A percentile compares a stretch with the other conserved stretches of the same genome.
phyloP scores from a whole-genome alignment of 2,888 invertebrate genomes.

The Caradrina kadenii region DNA sequence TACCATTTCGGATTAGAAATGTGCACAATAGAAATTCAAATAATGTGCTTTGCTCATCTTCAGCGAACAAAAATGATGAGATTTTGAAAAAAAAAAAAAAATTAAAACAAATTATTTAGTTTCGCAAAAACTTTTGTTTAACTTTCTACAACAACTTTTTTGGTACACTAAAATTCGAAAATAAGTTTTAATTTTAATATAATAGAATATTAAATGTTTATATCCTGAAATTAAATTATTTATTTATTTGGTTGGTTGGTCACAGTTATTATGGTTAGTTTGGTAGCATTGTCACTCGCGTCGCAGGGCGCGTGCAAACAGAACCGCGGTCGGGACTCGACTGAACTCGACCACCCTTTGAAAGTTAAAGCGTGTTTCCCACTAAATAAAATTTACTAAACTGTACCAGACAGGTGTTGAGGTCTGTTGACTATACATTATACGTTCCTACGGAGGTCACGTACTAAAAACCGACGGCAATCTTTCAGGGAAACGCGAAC shows the following conservation, averaged over 20 bases:
- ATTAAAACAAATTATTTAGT: background rate
- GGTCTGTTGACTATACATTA: constrained; percentile 34
- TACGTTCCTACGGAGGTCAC: constrained; percentile 22
- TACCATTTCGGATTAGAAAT: constrained; percentile 42
- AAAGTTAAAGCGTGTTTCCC: constrained; percentile 37
- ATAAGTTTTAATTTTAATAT: background rate
- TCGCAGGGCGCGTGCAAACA: constrained; percentile 53
- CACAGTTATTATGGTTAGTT: constrained; percentile 36
- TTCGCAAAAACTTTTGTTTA: constrained; percentile 51
- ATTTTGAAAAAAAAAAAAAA: constrained; percentile 7
- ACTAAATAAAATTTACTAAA: constrained; percentile 45
- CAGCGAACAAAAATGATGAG: background rate
- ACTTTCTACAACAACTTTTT: constrained; percentile 44
- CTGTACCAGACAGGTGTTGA: constrained; percentile 53
- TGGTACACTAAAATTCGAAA: constrained; percentile 1
- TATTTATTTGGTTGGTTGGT: constrained; percentile 18
- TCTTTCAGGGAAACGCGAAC: constrained; percentile 27
- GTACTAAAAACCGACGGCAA: constrained; percentile 33
- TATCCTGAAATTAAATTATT: constrained; percentile 1
- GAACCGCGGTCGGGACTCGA: constrained; percentile 62
- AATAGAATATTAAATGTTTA: background rate
- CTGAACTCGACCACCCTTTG: constrained; percentile 48
- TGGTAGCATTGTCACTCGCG: constrained; percentile 40
- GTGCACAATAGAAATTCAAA: constrained; percentile 22
- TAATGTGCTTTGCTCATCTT: background rate